Evolutionary conservation across 2,888 invertebrate genomes (phyloP), one percentile per base, ranked within the genome.

Genomic region (Muschampia plurimacula): DNA sequence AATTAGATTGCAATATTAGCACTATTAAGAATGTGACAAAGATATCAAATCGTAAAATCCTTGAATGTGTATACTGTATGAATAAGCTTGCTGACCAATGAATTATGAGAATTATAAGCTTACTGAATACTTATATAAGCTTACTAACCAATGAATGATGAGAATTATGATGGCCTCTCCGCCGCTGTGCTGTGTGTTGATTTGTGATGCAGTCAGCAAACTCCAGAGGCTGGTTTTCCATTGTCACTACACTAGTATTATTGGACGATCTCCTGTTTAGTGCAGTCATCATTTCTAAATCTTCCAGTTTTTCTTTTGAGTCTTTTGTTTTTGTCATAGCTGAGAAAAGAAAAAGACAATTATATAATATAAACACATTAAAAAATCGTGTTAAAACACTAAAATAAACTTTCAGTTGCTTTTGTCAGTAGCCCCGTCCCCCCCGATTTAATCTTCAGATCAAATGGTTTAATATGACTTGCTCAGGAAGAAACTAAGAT

Each of bases 241-340:
- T 81, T 1, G 93, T 93, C 67, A 95, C 92, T 69, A 94, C 87
- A 70, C 91, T 92, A 1, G 92, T 92, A 2, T 91, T 92, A 75
- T 91, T 89, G 15, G 91, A 89, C 7, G 89, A 85, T 75, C 90
- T 85, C 79, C 91, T 83, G 79, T 91, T 92, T 49, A 93, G 79
- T 5, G 93, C 92, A 0, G 90, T 89, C 92, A 92, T 92, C 92
- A 93, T 91, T 76, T 94, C 92, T 74, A 93, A 79, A 74, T 95
- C 95, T 80, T 96, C 96, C 28, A 96, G 82, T 60, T 96, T 96
- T 79, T 96, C 96, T 76, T 96, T 96, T 0, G 95, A 95, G 72
- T 95, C 95, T 83, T 95, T 96, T 67, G 91, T 89, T 77, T 96
- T 95, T 69, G 96, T 96, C 85, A 96, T 95, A 68, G 95, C 95